phyloP scores from a whole-genome alignment of 2,113 vertebrate genomes.

The Apus apus region DNA sequence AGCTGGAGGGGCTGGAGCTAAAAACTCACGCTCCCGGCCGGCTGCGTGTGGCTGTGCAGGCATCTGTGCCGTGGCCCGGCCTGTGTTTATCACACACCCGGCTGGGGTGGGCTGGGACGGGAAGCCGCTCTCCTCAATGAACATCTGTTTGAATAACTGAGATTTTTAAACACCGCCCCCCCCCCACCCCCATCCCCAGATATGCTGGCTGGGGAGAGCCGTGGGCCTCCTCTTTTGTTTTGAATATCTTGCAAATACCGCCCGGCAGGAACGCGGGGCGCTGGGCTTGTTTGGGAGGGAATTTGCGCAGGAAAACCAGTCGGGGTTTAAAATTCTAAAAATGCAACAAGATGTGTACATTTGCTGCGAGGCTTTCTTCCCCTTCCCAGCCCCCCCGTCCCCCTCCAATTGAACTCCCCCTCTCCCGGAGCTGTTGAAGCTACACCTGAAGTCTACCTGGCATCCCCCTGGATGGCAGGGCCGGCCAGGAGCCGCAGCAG shows the following conservation, averaged over 20 bases:
- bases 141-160: conserved; percentile 32
- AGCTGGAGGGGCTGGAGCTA: conserved; percentile 3
- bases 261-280: neutral
- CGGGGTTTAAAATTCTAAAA: neutral
- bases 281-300: neutral
- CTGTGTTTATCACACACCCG: neutral
- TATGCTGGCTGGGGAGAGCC: neutral
- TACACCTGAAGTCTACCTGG: neutral
- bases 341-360: neutral
- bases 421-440: neutral
- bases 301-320: neutral
- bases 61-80: neutral
- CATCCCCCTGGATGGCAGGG: neutral
- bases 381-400: too few relatives aligned
- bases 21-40: neutral
- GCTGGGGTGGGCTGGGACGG: neutral
- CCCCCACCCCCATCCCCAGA: too few relatives aligned
- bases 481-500: neutral
- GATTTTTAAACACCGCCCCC: neutral
- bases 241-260: neutral
- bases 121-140: conserved; percentile 15
- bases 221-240: neutral
- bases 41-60: neutral
- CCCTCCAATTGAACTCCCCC: too few relatives aligned
- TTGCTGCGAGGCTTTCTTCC: neutral